These are phyloP conservation scores for Prenolepis imparis DNA, from an alignment of 2,888 invertebrate species.

Conservation along the genomic window DNA sequence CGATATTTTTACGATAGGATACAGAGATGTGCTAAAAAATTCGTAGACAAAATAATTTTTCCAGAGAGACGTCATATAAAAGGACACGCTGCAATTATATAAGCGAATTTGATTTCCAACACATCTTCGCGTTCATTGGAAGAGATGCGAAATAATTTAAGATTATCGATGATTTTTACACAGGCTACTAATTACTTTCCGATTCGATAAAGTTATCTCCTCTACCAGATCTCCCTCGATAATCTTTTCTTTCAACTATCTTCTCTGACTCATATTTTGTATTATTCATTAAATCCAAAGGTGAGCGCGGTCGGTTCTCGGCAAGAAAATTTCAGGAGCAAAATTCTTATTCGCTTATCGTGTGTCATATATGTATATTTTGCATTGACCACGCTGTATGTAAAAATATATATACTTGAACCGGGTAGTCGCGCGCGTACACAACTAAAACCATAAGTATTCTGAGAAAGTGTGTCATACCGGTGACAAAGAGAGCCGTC, in stretches of 20 bases:
- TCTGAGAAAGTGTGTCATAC: conserved; percentile 40
- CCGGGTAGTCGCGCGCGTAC: not conserved
- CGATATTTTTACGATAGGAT: not conserved
- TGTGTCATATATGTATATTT: not conserved
- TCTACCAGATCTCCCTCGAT: not conserved
- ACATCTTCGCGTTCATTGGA: not conserved
- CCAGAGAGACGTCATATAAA: not conserved
- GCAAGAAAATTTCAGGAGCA: not conserved
- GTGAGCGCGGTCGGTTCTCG: not conserved
- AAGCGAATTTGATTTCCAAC: not conserved
- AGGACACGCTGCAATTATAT: not conserved
- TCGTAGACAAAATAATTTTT: not conserved
- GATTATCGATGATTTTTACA: not conserved
- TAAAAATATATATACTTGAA: not conserved
- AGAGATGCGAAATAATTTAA: not conserved
- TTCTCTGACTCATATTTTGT: not conserved
- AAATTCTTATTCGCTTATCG: conserved; percentile 26
- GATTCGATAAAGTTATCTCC: not conserved
- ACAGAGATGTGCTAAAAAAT: not conserved
- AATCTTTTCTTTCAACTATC: not conserved
- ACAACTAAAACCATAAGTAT: conserved; percentile 50
- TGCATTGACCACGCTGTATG: not conserved
- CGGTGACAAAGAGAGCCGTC: conserved; percentile 54
- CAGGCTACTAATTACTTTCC: not conserved
- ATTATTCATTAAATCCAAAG: not conserved